Conservation (phyloP, 2,113 vertebrate species). For the Muscicapa adusta region DNA sequence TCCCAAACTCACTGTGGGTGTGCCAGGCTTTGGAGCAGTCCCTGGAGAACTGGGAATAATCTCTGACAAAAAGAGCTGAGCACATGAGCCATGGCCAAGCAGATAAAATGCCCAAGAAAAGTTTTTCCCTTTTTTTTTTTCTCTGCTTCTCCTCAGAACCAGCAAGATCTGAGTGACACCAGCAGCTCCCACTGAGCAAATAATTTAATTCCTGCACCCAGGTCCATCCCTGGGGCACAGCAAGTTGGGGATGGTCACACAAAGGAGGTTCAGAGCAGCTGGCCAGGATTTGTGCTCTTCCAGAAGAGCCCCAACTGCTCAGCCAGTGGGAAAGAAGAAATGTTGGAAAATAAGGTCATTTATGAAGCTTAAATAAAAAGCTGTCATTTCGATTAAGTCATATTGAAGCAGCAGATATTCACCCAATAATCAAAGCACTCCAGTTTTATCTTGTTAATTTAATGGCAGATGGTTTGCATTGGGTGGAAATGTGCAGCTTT, state of each 20-base stretch:
- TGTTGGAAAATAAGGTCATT: neutral
- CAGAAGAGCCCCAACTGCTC: neutral
- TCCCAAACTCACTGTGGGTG: fast-evolving
- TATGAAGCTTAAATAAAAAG: neutral
- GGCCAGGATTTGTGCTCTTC: neutral
- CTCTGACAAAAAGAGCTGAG: neutral
- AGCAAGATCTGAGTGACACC: neutral
- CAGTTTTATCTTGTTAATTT: neutral
- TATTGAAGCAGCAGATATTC: neutral
- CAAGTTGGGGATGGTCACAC: fast-evolving
- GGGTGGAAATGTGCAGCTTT: neutral
- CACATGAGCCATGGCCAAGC: fast-evolving
- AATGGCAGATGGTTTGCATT: conserved; percentile 9
- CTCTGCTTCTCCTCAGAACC: neutral
- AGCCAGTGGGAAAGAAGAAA: neutral
- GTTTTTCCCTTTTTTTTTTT: neutral
- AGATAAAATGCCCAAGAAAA: neutral
- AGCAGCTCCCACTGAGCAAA: neutral
- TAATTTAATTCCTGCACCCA: neutral
- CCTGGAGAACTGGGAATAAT: neutral
- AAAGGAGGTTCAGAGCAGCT: neutral
- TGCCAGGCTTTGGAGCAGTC: neutral
- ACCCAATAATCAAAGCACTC: neutral
- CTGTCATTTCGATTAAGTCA: neutral
- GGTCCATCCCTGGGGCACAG: neutral